phyloP scores from a whole-genome alignment of 2,113 vertebrate genomes.

The Bubo bubo region DNA sequence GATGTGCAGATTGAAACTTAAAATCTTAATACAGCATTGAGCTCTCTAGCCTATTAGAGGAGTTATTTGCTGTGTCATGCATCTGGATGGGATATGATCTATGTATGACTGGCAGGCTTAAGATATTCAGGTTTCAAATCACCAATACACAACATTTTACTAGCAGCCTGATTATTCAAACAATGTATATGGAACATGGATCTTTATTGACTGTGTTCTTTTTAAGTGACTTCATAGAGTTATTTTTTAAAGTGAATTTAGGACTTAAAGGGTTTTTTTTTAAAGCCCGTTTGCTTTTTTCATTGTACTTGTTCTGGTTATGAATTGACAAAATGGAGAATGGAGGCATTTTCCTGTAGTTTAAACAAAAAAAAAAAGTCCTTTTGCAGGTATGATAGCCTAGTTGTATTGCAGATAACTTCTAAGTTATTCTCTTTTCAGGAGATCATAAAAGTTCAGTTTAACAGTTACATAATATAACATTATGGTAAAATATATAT shows the following conservation, averaged over 20 bases:
- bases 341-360: neutral
- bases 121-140: neutral
- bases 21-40: neutral
- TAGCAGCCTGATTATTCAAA: neutral
- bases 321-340: neutral
- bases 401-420: neutral
- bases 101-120: neutral
- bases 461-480: neutral
- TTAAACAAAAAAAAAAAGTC: neutral
- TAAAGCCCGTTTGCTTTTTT: conserved; percentile 30
- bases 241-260: neutral
- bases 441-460: neutral
- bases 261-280: neutral
- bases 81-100: neutral
- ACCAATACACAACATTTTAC: neutral
- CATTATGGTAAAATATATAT: neutral
- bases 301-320: neutral
- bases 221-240: neutral
- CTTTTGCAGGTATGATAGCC: neutral
- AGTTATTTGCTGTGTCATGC: neutral
- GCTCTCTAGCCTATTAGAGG: neutral
- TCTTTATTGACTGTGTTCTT: neutral
- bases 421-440: neutral
- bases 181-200: neutral
- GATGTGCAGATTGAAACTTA: neutral